phyloP scores from a whole-genome alignment of 2,888 invertebrate species.

The Anarsia innoxiella region DNA sequence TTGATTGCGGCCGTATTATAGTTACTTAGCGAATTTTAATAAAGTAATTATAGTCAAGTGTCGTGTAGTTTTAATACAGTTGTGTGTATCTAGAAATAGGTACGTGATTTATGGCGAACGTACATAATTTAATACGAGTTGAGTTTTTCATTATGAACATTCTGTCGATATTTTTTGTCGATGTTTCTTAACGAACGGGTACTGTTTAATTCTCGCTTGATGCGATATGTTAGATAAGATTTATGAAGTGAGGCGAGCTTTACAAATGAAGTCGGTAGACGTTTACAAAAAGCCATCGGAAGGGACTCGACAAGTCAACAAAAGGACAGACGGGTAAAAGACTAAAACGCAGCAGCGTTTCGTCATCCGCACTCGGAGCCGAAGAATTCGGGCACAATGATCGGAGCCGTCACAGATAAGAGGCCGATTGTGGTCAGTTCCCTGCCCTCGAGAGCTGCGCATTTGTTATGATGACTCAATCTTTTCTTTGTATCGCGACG shows the following conservation, averaged over 20 bases:
- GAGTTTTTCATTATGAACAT: constrained; percentile 23
- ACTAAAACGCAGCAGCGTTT: constrained; percentile 42
- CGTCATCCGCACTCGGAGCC: constrained; percentile 47
- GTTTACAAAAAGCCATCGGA: constrained; percentile 59
- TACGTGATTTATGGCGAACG: constrained; percentile 17
- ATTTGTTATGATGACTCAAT: constrained; percentile 75
- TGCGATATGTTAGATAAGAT: constrained; percentile 64
- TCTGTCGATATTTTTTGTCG: constrained; percentile 33
- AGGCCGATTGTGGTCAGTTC: constrained; percentile 61
- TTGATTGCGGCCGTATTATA: constrained; percentile 37
- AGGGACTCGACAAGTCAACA: constrained; percentile 66
- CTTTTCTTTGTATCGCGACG: constrained; percentile 57
- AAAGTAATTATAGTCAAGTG: constrained; percentile 21
- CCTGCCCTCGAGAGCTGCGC: constrained; percentile 52
- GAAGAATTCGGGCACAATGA: constrained; percentile 65
- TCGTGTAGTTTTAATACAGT: no score
- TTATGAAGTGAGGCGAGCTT: constrained; percentile 57
- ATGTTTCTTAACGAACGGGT: constrained; percentile 32
- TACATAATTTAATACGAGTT: neutral
- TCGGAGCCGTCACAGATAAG: constrained; percentile 67
- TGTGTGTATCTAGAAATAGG: no score
- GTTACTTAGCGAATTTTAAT: constrained; percentile 19
- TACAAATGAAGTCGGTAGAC: constrained; percentile 52
- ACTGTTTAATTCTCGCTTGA: constrained; percentile 43
- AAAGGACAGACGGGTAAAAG: constrained; percentile 59